phyloP scores from a whole-genome alignment of 2,113 vertebrate species.

The Panthera tigris region DNA sequence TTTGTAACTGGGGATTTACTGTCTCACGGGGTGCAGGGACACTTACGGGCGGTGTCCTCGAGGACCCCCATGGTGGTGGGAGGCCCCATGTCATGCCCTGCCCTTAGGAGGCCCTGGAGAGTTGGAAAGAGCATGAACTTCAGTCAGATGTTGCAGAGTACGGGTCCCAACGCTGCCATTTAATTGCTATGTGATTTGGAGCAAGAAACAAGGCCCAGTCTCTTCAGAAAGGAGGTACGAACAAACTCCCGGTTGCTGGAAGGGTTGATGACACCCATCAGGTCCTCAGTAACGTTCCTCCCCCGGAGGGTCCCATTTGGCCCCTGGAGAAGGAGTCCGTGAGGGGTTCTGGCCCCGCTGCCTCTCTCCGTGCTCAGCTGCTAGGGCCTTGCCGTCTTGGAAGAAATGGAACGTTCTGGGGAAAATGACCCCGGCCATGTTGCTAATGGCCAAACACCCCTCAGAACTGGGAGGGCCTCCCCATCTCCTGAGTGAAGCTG shows the following conservation, averaged over 20 bases:
- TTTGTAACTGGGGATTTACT: not conserved
- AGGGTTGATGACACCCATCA: not conserved
- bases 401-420: not conserved
- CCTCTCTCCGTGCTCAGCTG: not conserved
- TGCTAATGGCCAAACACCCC: not conserved
- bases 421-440: not conserved
- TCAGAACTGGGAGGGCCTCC: not conserved
- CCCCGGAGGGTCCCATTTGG: not conserved
- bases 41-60: not conserved
- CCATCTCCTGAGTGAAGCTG: not conserved
- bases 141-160: too few relatives aligned
- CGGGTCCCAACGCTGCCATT: not conserved
- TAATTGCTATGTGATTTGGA: not conserved
- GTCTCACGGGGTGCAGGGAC: fast-evolving
- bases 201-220: not conserved
- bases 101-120: not conserved
- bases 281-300: not conserved
- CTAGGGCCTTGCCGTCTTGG: not conserved
- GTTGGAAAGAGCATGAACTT: not conserved
- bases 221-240: not conserved
- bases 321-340: not conserved
- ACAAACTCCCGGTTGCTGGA: not conserved
- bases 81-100: not conserved
- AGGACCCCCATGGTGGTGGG: not conserved
- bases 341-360: fast-evolving